Evolutionary conservation across 2,113 vertebrate genomes (phyloP).

Genomic region (Lanius ludovicianus): DNA sequence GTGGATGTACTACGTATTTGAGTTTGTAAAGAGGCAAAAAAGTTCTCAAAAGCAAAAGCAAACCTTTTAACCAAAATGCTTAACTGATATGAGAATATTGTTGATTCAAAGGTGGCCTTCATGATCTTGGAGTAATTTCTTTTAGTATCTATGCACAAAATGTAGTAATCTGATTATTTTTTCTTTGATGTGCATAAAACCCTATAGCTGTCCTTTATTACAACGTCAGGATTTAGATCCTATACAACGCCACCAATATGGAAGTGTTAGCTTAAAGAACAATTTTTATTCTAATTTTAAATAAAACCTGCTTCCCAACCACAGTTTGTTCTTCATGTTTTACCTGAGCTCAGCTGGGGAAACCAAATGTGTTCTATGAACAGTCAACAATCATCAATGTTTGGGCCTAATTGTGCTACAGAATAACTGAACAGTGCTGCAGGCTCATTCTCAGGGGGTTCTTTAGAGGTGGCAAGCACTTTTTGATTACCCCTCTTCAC

Average conservation of each 20-base stretch:
- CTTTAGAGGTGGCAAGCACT: background rate
- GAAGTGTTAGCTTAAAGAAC: background rate
- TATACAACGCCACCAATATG: background rate
- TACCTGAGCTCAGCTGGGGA: background rate
- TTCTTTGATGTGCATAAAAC: background rate
- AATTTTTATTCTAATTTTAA: background rate
- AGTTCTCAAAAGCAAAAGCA: background rate
- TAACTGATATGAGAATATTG: background rate
- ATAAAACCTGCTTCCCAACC: background rate
- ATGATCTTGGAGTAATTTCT: background rate
- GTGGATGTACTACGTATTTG: background rate
- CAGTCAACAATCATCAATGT: rapidly evolving
- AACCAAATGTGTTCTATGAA: background rate
- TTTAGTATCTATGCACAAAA: background rate
- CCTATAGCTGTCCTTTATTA: background rate
- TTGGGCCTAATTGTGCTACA: background rate
- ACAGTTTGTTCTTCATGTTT: background rate
- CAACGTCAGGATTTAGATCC: background rate
- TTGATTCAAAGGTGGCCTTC: background rate
- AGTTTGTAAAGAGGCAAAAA: background rate
- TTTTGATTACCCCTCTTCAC: background rate
- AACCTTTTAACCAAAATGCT: background rate
- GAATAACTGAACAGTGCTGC: background rate
- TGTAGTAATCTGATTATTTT: background rate
- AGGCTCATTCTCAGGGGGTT: rapidly evolving